These are phyloP conservation scores for Drosophila serrata DNA, from an alignment of 1,140 invertebrate genomes.

Conservation along the genomic window DNA sequence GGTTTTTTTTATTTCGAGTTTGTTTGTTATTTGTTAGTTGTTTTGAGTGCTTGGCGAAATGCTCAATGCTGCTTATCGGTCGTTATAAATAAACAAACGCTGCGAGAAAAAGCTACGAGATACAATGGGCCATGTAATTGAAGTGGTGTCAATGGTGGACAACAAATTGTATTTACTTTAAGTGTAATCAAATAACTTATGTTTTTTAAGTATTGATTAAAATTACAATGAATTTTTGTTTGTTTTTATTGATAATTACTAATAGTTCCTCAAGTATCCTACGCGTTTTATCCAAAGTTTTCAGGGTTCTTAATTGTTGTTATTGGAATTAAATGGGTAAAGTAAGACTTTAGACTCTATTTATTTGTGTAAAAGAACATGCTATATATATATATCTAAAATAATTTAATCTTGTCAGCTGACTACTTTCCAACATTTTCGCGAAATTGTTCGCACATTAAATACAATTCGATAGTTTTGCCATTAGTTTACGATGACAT, in stretches of 20 bases:
- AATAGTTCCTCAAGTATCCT: background rate
- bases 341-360: background rate
- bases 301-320: background rate
- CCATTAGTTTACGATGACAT: constrained; percentile 36
- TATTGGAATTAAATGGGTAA: background rate
- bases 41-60: constrained; percentile 26
- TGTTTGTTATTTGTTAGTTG: constrained; percentile 18
- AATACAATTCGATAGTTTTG: constrained; percentile 37
- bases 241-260: background rate
- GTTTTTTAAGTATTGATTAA: background rate
- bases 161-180: constrained; percentile 13
- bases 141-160: constrained; percentile 6
- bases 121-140: constrained; percentile 23
- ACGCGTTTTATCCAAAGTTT: background rate
- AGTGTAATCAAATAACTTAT: background rate
- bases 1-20: constrained; percentile 17
- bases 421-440: background rate
- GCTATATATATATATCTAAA: background rate
- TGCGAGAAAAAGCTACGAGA: constrained; percentile 18
- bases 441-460: constrained; percentile 14
- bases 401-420: background rate
- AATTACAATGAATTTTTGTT: background rate
- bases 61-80: constrained; percentile 43
- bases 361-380: too few species aligned
- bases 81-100: constrained; percentile 49